phyloP scores from a whole-genome alignment of 2,888 invertebrate species.

The Tigriopus californicus region DNA sequence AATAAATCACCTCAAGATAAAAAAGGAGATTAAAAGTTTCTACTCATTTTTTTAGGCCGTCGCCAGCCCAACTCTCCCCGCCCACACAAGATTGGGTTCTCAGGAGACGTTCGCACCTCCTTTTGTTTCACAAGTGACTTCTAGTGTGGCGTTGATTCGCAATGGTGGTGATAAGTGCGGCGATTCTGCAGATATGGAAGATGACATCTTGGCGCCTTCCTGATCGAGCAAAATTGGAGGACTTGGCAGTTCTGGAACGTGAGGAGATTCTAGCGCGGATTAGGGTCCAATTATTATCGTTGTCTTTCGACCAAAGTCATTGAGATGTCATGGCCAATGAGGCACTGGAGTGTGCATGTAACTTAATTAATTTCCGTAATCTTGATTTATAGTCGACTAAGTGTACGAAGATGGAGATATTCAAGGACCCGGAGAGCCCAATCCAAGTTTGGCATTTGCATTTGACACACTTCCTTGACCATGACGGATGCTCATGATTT shows the following conservation, averaged over 20 bases:
- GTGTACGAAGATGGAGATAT: no score
- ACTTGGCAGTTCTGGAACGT: constrained; percentile 4
- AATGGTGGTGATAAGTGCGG: neutral
- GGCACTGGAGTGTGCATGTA: neutral
- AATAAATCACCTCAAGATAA: neutral
- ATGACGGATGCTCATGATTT: no score
- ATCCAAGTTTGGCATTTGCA: no score
- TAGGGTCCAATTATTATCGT: neutral
- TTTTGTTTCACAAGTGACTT: neutral
- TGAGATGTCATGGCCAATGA: neutral
- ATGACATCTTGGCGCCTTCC: no score
- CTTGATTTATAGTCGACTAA: no score
- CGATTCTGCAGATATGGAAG: no score
- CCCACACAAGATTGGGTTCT: neutral
- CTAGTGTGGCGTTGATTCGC: neutral
- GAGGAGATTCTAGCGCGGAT: neutral
- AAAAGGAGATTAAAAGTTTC: no score
- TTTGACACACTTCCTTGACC: no score
- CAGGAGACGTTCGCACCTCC: neutral
- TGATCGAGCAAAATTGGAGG: neutral
- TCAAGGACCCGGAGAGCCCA: no score
- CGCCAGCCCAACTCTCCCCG: neutral
- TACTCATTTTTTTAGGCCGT: no score
- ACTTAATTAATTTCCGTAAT: neutral
- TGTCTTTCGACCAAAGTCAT: neutral